Percentiles rank a stretch among this genome's conserved stretches.
These are phyloP conservation scores for Archilochus colubris DNA, from an alignment of 2,113 vertebrate genomes.

Conservation along the genomic window DNA sequence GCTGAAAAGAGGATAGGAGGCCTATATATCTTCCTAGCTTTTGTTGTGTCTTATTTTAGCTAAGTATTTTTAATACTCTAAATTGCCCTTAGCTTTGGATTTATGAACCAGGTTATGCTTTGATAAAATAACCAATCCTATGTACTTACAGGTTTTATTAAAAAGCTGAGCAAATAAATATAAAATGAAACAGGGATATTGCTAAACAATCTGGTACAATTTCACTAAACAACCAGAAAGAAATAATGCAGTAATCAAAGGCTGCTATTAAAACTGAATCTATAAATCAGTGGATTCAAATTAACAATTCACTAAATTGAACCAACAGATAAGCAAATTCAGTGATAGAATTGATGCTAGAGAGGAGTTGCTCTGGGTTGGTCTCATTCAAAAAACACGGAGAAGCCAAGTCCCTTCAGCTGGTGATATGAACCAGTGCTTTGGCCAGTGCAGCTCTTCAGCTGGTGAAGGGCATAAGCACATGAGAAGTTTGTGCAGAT, in stretches of 20 bases:
- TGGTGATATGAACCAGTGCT: neutral
- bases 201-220: neutral
- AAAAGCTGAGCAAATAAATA: constrained; percentile 8
- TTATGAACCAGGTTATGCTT: neutral
- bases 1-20: neutral
- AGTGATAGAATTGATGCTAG: neutral
- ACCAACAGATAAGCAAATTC: neutral
- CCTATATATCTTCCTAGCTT: neutral
- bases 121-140: neutral
- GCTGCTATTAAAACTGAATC: neutral
- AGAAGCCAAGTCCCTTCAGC: neutral
- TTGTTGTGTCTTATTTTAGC: neutral
- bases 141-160: neutral
- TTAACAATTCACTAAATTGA: constrained; percentile 23
- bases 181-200: neutral
- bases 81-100: neutral
- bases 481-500: neutral
- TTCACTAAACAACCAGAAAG: neutral
- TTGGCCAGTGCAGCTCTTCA: neutral
- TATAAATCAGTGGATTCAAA: constrained; percentile 6
- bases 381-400: neutral
- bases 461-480: neutral
- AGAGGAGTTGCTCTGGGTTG: neutral
- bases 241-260: neutral
- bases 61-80: neutral